A percentile compares a stretch with the other conserved stretches of the same genome.
phyloP scores from a whole-genome alignment of 2,797 vertebrate genomes.

The Orientallactaga sibirica region DNA sequence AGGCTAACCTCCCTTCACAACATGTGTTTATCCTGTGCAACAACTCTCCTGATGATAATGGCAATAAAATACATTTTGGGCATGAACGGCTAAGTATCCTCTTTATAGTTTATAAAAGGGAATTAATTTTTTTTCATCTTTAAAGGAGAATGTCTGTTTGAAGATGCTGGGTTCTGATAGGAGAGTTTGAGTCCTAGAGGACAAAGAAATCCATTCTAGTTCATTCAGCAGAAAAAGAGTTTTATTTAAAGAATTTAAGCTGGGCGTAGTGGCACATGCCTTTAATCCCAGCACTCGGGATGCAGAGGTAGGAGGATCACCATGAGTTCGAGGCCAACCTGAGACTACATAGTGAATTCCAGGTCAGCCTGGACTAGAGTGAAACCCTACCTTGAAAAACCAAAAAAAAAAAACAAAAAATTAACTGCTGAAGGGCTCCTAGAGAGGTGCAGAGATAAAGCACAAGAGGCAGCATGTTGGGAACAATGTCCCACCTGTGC shows the following conservation, averaged over 20 bases:
- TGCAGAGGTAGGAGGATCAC: too few species aligned
- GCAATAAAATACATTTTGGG: not conserved
- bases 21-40: not conserved
- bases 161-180: conserved; percentile 36
- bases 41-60: conserved; percentile 14
- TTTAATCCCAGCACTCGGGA: too few species aligned
- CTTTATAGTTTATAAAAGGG: conserved; percentile 54
- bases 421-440: not conserved
- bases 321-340: too few species aligned
- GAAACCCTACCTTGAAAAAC: too few species aligned
- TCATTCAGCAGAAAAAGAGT: conserved; percentile 4
- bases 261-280: too few species aligned
- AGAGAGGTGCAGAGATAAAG: not conserved
- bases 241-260: conserved; percentile 36
- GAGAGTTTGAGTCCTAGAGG: conserved; percentile 35
- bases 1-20: not conserved
- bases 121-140: conserved; percentile 52
- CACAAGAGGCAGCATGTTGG: not conserved
- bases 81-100: not conserved
- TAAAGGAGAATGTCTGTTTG: conserved; percentile 47
- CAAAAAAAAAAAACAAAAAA: too few species aligned
- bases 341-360: too few species aligned
- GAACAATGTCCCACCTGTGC: not conserved
- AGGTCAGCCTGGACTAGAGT: too few species aligned
- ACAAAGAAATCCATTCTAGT: not conserved